Conservation (phyloP, 1,140 invertebrate genomes). For the Drosophila azteca region DNA sequence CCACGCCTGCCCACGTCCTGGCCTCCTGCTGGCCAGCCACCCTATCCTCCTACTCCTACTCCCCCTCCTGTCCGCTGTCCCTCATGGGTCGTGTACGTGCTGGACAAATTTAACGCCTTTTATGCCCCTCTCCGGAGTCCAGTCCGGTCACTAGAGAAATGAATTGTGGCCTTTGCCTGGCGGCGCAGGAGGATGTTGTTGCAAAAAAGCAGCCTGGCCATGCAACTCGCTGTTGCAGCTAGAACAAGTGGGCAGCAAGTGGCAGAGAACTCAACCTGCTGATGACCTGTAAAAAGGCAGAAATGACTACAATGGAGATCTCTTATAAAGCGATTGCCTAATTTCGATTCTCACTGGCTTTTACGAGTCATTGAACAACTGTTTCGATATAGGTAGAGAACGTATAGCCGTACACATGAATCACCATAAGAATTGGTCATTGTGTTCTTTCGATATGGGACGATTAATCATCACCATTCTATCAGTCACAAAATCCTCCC, state of each 20-base stretch:
- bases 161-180: constrained; percentile 56
- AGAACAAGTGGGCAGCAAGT: constrained; percentile 11
- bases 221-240: background rate
- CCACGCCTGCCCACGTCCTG: constrained; percentile 43
- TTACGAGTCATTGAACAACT: too few species aligned
- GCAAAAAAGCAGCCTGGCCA: constrained; percentile 17
- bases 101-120: constrained; percentile 66
- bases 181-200: constrained; percentile 29
- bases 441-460: too few species aligned
- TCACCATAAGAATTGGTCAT: too few species aligned
- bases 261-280: background rate
- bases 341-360: too few species aligned
- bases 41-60: background rate
- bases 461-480: background rate
- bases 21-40: background rate
- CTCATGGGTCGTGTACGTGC: constrained; percentile 32
- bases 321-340: too few species aligned
- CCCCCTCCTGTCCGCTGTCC: background rate
- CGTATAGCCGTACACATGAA: too few species aligned
- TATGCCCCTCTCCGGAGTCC: constrained; percentile 11
- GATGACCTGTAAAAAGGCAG: constrained; percentile 12
- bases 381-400: too few species aligned
- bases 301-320: background rate
- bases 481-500: background rate
- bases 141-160: constrained; percentile 36